Conservation (phyloP, 1,140 invertebrate genomes). For the Tenebrio molitor region DNA sequence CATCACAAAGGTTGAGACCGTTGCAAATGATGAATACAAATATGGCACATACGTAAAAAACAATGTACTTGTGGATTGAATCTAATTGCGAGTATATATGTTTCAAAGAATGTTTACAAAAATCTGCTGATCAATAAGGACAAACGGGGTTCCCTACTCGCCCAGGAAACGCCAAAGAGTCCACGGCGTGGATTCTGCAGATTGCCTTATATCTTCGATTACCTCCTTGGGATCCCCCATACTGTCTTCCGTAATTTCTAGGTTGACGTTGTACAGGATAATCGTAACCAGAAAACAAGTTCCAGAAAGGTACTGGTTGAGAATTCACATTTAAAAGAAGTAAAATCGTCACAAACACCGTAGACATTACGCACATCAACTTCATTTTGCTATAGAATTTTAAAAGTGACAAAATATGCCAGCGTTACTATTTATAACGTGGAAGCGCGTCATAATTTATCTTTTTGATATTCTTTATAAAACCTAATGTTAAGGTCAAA, state of each 20-base stretch:
- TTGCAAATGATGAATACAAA: too few species aligned
- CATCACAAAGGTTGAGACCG: not conserved
- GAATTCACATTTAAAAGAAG: not conserved
- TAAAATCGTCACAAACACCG: not conserved
- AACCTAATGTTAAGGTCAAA: constrained; percentile 25
- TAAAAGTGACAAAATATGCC: not conserved
- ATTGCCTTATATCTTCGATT: constrained; percentile 61
- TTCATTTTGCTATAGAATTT: not conserved
- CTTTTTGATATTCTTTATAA: constrained; percentile 18
- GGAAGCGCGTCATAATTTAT: constrained; percentile 26
- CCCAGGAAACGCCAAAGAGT: constrained; percentile 63
- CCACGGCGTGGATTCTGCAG: constrained; percentile 62
- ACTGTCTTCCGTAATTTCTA: constrained; percentile 5
- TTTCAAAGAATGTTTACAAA: too few species aligned
- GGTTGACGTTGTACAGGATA: constrained; percentile 8
- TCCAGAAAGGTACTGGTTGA: constrained; percentile 7
- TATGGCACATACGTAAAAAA: too few species aligned
- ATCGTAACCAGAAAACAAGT: constrained; percentile 7
- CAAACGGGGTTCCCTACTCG: constrained; percentile 63
- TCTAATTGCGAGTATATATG: not conserved
- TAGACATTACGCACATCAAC: not conserved
- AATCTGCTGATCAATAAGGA: constrained; percentile 53
- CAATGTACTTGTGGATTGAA: too few species aligned
- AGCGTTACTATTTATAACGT: not conserved
- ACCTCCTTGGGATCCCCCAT: constrained; percentile 40